Base-by-base conservation (phyloP, 2,888 invertebrate genomes). In the Dioctria rufipes region DNA sequence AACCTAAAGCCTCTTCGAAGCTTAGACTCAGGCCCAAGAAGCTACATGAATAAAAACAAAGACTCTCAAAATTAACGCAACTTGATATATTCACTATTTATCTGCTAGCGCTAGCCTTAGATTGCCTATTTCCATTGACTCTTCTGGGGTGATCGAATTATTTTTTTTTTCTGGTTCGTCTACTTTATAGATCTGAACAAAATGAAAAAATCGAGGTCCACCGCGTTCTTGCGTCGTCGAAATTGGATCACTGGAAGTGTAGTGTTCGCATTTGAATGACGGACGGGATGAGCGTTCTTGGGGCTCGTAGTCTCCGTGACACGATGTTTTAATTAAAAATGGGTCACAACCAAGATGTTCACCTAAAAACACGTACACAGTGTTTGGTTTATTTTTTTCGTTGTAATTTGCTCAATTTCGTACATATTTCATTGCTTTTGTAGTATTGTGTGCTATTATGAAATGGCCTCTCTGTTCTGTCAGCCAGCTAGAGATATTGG, bases 301-400 rank as follows among this genome's bases (percentile, higher is more conserved):
- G 6, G 63, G 3, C n/a, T 8, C 42, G 60, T 43, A 40, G 54
- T 39, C 25, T 54, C 54, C 13, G 37, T 58, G 42, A 42, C 51
- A 58, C 43, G 60, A 40, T 60, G 60, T 58, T 60, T 60, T 60
- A 75, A 60, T 60, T 46, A 58, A 73, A 75, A 75, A 60, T 75
- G 42, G 73, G 73, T 60, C 73, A 75, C 43, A 42, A 42, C 60
- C 63, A 43, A 75, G 43, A 75, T 75, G 73, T 75, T 75, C 40
- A 60, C 60, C 73, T 8, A 75, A 75, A 75, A 75, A 42, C 73
- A 75, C 42, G 25, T 60, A 42, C 73, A 60, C 42, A 58, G 4
- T 37, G 46, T 49, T 49, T 25, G 71, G 13, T 46, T 42, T 5
- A 2, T 43, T 42, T 75, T 13, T 25, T 40, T 8, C 37, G 13